Conservation (phyloP, 2,113 vertebrate genomes). For the Chamaetylas fuelleborni region DNA sequence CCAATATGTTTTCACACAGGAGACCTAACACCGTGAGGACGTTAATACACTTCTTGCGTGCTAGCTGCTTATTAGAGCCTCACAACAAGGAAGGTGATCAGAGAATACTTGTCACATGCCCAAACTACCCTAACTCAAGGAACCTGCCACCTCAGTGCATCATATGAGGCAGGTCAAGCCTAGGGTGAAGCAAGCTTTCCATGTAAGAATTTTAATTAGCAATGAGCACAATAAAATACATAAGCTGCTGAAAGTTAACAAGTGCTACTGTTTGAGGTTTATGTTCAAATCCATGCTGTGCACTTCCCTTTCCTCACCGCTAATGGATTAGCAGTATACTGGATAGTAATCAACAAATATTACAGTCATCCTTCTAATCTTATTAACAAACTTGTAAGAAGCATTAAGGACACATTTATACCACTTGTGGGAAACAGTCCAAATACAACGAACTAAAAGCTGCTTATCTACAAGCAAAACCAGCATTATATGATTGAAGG, state of each 20-base stretch:
- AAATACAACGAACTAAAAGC: slow-evolving; percentile 74
- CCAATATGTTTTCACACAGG: slow-evolving; percentile 71
- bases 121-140: slow-evolving; percentile 57
- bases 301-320: slow-evolving; percentile 21
- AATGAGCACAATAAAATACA: slow-evolving; percentile 64
- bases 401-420: slow-evolving; percentile 77
- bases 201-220: slow-evolving; percentile 78
- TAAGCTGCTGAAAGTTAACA: slow-evolving; percentile 71
- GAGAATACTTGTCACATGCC: slow-evolving; percentile 77
- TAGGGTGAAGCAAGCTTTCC: slow-evolving; percentile 60
- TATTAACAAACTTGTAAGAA: slow-evolving; percentile 67
- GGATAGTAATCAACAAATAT: slow-evolving; percentile 69
- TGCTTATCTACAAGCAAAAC: slow-evolving; percentile 57
- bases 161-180: slow-evolving; percentile 67
- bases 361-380: slow-evolving; percentile 72
- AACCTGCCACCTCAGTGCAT: slow-evolving; percentile 54
- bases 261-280: slow-evolving; percentile 76
- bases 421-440: slow-evolving; percentile 69
- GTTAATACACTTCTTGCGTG: slow-evolving; percentile 76
- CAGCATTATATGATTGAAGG: slow-evolving; percentile 28
- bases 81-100: slow-evolving; percentile 61
- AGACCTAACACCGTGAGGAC: slow-evolving; percentile 60
- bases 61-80: slow-evolving; percentile 73
- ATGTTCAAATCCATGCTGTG: slow-evolving; percentile 50
- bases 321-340: slow-evolving; percentile 42